phyloP scores from a whole-genome alignment of 1,140 invertebrate genomes.

The Drosophila murphyi region DNA sequence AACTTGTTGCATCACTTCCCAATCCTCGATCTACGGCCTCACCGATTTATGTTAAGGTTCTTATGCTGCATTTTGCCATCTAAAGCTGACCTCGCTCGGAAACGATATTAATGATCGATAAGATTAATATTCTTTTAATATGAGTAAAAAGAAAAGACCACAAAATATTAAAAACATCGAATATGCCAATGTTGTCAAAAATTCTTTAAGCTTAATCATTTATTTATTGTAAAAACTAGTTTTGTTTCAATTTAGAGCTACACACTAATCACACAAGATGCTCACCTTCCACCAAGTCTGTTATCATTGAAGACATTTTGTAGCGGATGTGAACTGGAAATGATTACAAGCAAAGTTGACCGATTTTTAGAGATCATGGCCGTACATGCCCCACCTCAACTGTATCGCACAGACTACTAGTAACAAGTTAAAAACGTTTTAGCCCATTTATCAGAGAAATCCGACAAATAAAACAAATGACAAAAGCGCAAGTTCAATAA shows the following conservation, averaged over 20 bases:
- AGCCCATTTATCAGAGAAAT: constrained; percentile 48
- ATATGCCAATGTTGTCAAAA: background rate
- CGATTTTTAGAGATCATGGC: constrained; percentile 65
- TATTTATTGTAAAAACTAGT: constrained; percentile 53
- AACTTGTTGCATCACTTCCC: constrained; percentile 15
- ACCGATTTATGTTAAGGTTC: background rate
- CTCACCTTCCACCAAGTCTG: constrained; percentile 69
- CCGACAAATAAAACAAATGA: constrained; percentile 1
- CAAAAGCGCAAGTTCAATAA: constrained; percentile 18
- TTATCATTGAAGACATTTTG: constrained; percentile 63
- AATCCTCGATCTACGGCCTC: background rate
- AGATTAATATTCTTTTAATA: background rate
- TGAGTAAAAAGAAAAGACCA: background rate
- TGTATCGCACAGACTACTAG: constrained; percentile 35
- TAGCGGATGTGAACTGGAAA: constrained; percentile 47
- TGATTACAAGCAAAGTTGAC: constrained; percentile 37
- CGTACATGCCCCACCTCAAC: constrained; percentile 19
- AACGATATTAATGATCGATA: background rate
- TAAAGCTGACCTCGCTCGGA: background rate
- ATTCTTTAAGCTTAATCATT: constrained; percentile 14
- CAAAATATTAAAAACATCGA: constrained; percentile 1
- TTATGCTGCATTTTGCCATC: constrained; percentile 2
- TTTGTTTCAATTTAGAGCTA: constrained; percentile 21
- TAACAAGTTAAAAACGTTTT: constrained; percentile 38
- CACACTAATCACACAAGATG: constrained; percentile 25